Base-by-base conservation (phyloP, 2,888 invertebrate genomes). In the Tineola bisselliella region DNA sequence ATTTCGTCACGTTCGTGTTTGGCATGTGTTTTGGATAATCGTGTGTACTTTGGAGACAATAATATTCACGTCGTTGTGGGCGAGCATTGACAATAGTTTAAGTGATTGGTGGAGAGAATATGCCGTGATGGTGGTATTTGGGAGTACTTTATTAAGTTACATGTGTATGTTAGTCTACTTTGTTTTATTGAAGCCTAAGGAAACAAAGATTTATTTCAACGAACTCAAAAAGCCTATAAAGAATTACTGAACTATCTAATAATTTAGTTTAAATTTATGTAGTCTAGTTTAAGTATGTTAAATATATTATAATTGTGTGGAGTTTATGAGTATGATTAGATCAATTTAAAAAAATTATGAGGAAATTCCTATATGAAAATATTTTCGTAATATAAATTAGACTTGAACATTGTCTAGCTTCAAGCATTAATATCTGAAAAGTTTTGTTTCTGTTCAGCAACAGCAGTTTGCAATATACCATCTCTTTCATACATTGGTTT, bases 81-180 rank as follows among this genome's bases (percentile, higher is more conserved):
- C 75, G 3, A 68, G 70, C 12, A 69, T 77, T 48, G 73, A 80
- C 63, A 81, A 77, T 60, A 83, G 89, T 61, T 87, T 91, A 70
- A 87, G 89, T 44, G 89, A 89, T 64, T 93, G 92, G 89, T 94
- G 94, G 93, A 91, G 89, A 69, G 77, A 79, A 33, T 94, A 90
- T 68, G 84, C 91, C 60, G 90, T 91, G 66, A 88, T 89, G 65
- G 79, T 90, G 44, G 90, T 92, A 60, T 78, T 91, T 11, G 79
- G 83, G 15, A 90, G 91, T 66, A 82, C 90, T 60, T 65, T 89
- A 8, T 74, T 91, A 30, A 91, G 91, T 67, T 76, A 90, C 59
- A 76, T 87, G 65, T 89, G 91, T 63, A 88, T 92, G 72, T 67
- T 90, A 31, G 87, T 90, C 43, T 93, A 92, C 78, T 89, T 91